Conservation (phyloP, 2,888 invertebrate genomes). For the Agrochola lota region DNA sequence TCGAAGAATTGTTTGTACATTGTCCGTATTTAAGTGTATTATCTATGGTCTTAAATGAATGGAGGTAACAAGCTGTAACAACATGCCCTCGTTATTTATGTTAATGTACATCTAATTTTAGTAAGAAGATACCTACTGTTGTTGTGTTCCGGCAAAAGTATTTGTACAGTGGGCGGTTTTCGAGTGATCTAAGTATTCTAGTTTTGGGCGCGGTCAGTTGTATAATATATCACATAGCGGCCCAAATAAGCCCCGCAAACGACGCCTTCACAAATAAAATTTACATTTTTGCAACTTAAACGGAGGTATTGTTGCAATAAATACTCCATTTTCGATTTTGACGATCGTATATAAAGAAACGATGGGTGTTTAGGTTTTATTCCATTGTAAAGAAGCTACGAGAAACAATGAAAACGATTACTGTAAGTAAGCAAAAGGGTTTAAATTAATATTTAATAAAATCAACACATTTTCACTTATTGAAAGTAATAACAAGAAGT, state of each 20-base stretch:
- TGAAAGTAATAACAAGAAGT: neutral
- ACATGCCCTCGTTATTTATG: conserved; percentile 30
- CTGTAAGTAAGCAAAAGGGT: conserved; percentile 76
- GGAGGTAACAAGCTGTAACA: conserved; percentile 4
- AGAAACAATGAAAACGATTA: conserved; percentile 81
- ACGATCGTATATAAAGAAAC: conserved; percentile 85
- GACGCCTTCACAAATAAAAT: conserved; percentile 85
- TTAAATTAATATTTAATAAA: neutral
- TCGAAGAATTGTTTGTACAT: neutral
- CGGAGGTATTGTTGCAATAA: conserved; percentile 82
- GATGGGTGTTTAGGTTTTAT: conserved; percentile 76
- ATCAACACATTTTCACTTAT: neutral
- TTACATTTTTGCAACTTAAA: conserved; percentile 85
- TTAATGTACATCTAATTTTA: conserved; percentile 23
- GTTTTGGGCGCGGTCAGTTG: conserved; percentile 75
- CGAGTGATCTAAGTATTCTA: conserved; percentile 60
- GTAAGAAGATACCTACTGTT: conserved; percentile 22
- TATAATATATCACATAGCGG: conserved; percentile 79
- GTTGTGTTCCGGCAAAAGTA: conserved; percentile 17
- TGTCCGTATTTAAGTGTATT: too few species aligned
- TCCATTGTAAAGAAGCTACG: conserved; percentile 75
- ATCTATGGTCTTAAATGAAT: neutral
- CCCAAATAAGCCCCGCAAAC: conserved; percentile 84
- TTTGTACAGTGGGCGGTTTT: conserved; percentile 67
- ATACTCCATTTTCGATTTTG: conserved; percentile 85